A percentile compares a stretch with the other conserved stretches of the same genome.
Conservation (phyloP, 1,140 invertebrate genomes). For the Calliopsis andreniformis region DNA sequence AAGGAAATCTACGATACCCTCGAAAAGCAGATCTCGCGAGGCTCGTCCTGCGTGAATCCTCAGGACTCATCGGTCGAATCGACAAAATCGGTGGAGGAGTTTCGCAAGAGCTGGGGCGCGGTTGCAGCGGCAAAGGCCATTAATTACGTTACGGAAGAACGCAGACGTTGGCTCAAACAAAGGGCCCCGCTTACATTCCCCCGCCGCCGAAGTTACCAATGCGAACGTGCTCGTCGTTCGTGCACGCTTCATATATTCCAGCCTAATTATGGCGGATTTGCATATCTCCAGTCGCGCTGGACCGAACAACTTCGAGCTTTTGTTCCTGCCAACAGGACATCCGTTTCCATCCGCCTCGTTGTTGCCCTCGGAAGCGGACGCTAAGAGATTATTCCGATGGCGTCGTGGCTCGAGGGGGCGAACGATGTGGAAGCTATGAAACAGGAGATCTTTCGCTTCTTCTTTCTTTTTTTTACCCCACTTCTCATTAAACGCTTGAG, state of each 20-base stretch:
- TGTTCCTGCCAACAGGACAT: conserved; percentile 60
- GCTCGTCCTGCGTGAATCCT: neutral
- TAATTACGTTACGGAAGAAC: conserved; percentile 81
- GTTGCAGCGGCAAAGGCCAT: conserved; percentile 72
- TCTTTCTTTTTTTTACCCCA: neutral
- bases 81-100: conserved; percentile 17
- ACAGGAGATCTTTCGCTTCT: too few relatives aligned
- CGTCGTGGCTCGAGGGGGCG: neutral
- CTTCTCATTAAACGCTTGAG: neutral
- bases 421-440: neutral
- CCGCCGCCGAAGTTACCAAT: conserved; percentile 64
- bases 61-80: conserved; percentile 5
- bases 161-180: conserved; percentile 80
- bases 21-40: neutral
- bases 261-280: conserved; percentile 77
- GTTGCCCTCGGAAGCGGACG: conserved; percentile 27
- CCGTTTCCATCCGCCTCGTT: conserved; percentile 46
- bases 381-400: conserved; percentile 33
- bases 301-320: conserved; percentile 56
- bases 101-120: conserved; percentile 37
- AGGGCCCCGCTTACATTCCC: conserved; percentile 61
- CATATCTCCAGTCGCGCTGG: conserved; percentile 67
- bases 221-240: conserved; percentile 51
- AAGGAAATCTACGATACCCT: neutral
- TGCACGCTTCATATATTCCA: conserved; percentile 75